Conservation (phyloP, 2,888 invertebrate genomes). For the Tiliacea citrago region DNA sequence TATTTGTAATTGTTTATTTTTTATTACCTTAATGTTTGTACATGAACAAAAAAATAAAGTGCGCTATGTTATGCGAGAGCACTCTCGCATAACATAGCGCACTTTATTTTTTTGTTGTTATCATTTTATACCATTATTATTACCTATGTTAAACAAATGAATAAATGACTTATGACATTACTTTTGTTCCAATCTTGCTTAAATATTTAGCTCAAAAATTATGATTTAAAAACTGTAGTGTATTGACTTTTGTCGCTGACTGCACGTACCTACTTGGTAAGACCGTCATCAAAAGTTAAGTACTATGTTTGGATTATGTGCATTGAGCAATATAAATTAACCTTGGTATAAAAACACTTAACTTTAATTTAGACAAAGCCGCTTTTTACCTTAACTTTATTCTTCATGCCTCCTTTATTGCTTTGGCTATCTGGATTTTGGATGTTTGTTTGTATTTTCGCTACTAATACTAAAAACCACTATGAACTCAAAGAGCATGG, state of each 20-base stretch:
- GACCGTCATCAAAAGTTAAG: conserved; percentile 4
- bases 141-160: too few species aligned
- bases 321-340: conserved; percentile 5
- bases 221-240: not conserved
- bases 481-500: not conserved
- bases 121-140: too few species aligned
- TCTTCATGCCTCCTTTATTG: not conserved
- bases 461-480: not conserved
- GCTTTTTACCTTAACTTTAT: not conserved
- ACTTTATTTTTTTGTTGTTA: too few species aligned
- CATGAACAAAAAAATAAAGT: too few species aligned
- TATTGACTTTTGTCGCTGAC: not conserved
- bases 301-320: not conserved
- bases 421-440: not conserved
- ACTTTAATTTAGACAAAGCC: not conserved
- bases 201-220: not conserved
- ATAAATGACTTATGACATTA: too few species aligned
- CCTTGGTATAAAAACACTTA: not conserved
- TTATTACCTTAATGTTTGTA: too few species aligned
- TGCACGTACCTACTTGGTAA: not conserved
- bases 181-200: too few species aligned
- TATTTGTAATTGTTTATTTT: too few species aligned
- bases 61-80: too few species aligned
- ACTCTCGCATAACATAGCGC: too few species aligned
- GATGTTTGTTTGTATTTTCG: not conserved